These are phyloP conservation scores for Gryllus longicercus DNA, from an alignment of 2,888 invertebrate species.

Conservation along the genomic window DNA sequence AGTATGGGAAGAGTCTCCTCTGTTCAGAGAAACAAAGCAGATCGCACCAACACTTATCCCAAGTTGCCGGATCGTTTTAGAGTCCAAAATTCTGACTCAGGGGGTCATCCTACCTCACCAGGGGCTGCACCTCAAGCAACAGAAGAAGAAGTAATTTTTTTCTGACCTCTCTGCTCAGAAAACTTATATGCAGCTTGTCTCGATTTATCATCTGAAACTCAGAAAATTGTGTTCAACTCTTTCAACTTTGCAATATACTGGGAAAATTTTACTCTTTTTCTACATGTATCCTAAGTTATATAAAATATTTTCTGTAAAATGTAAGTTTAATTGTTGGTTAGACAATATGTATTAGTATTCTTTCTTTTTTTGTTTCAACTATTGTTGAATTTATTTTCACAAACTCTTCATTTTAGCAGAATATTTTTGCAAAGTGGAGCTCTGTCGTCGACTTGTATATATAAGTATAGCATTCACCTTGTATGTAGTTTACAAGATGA, in stretches of 20 bases:
- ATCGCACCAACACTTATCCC: conserved; percentile 67
- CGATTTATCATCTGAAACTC: too few species aligned
- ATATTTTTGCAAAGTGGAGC: too few species aligned
- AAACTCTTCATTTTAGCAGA: too few species aligned
- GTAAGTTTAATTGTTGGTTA: too few species aligned
- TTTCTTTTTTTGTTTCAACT: neutral
- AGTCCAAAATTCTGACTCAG: conserved; percentile 54
- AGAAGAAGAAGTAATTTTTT: conserved; percentile 42
- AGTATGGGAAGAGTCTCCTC: conserved; percentile 38
- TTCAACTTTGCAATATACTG: neutral
- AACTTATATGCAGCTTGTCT: too few species aligned
- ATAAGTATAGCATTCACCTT: too few species aligned
- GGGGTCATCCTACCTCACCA: conserved; percentile 37
- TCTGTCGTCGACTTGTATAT: too few species aligned
- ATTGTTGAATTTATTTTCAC: too few species aligned
- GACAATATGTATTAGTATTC: neutral
- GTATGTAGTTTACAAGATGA: too few species aligned
- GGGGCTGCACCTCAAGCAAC: conserved; percentile 29
- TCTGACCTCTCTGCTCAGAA: conserved; percentile 38
- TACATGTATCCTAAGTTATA: neutral
- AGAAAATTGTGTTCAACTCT: neutral
- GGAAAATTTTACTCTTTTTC: too few species aligned
- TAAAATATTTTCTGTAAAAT: too few species aligned
- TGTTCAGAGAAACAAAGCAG: conserved; percentile 36
- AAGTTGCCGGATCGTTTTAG: conserved; percentile 68